phyloP scores from a whole-genome alignment of 2,888 invertebrate species.

The Pristionchus arcanus region DNA sequence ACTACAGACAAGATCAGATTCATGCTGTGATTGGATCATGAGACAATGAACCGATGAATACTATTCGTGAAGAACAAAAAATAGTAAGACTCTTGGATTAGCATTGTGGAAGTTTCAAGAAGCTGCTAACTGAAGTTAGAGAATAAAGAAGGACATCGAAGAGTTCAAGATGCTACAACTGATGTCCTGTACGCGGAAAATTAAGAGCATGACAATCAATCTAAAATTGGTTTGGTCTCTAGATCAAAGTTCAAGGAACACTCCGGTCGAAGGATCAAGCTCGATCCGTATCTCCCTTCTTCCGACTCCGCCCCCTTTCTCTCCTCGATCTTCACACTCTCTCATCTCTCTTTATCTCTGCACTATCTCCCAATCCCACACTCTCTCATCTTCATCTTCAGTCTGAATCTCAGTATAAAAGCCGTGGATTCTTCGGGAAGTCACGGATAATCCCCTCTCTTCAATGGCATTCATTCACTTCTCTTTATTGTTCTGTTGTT shows the following conservation, averaged over 20 bases:
- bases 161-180: no score
- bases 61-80: no score
- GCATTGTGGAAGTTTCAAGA: no score
- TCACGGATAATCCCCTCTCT: slow-evolving; percentile 2
- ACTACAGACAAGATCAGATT: neutral
- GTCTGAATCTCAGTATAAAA: slow-evolving; percentile 36
- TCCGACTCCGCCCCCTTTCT: slow-evolving; percentile 3
- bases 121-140: no score
- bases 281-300: neutral
- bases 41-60: no score
- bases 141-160: neutral
- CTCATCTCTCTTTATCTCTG: slow-evolving; percentile 8
- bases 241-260: neutral
- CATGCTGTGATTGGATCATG: no score
- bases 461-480: neutral
- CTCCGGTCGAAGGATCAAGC: neutral
- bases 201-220: neutral
- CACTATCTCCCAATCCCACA: neutral
- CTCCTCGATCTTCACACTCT: slow-evolving; percentile 50
- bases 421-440: neutral
- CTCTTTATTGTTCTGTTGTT: slow-evolving; percentile 2
- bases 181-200: neutral
- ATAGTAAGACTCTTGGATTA: no score
- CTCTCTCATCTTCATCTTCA: slow-evolving; percentile 20
- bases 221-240: neutral